Evolutionary conservation across 2,888 invertebrate genomes (phyloP), one percentile per base, ranked within the genome.

Genomic region (Synanthedon myopaeformis): DNA sequence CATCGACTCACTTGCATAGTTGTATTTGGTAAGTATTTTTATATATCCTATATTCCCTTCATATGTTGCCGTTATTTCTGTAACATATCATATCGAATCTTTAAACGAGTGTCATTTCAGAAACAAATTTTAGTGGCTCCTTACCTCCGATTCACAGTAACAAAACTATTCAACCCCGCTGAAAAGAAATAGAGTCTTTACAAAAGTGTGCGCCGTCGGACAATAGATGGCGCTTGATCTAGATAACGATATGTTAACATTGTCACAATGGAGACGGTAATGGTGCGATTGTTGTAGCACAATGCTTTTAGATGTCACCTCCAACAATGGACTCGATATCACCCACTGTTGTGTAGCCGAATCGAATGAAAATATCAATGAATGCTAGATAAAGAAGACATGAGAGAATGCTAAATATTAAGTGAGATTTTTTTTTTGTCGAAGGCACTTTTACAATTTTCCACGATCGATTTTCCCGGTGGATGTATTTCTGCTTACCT

Each of bases 241-340:
- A 79, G 85, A 85, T 86, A 86, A 84, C 80, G 84, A 85, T 84
- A 85, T 85, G 85, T 86, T 85, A 85, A 84, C 84, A 83, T 82
- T 79, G 84, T 84, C 82, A 86, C 85, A 86, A 85, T 82, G 79
- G 82, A 74, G 73, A 65, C 79, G 75, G 84, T 86, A 86, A 86
- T 86, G 83, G 84, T 70, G 76, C 82, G 83, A 84, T 83, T 85
- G 83, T 84, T 76, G 73, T 75, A 74, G 76, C 79, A 86, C 84
- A 85, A 85, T 85, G 84, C 83, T 82, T 84, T 81, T 74, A 82
- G 81, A 76, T 82, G 82, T 79, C 82, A 83, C 81, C 75, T 78
- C 63, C 70, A 74, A 85, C 83, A 85, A 85, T 83, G 75, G 75
- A 73, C 69, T 73, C 81, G 76, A 79, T 82, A 80, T 79, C 79